phyloP scores from a whole-genome alignment of 2,888 invertebrate species.

The Eristalinus aeneus region DNA sequence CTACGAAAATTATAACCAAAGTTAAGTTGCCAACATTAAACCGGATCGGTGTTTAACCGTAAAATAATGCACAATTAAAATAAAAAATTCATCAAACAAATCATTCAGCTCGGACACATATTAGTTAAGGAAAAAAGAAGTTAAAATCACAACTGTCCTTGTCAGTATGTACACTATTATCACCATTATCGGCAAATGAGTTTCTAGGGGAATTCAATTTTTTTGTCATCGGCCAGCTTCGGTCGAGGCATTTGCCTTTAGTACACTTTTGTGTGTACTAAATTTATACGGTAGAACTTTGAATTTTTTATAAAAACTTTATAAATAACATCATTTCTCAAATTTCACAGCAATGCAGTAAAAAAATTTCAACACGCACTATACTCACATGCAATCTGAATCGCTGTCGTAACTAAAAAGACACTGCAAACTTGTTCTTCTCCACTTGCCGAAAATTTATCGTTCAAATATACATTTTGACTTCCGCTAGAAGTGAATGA shows the following conservation, averaged over 20 bases:
- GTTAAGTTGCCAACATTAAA: conserved; percentile 1
- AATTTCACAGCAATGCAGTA: conserved; percentile 38
- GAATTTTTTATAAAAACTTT: conserved; percentile 28
- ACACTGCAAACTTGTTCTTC: conserved; percentile 74
- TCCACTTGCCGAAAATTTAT: conserved; percentile 71
- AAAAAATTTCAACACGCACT: conserved; percentile 67
- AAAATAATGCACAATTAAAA: conserved; percentile 15
- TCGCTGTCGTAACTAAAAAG: conserved; percentile 91
- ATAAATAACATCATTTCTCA: conserved; percentile 32
- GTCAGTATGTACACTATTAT: conserved; percentile 61
- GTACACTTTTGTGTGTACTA: not conserved
- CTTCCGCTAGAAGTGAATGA: conserved; percentile 51
- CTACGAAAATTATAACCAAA: conserved; percentile 13
- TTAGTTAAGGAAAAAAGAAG: conserved; percentile 1
- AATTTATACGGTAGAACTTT: not conserved
- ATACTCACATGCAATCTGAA: conserved; percentile 94
- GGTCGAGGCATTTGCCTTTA: not conserved
- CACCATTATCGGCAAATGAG: conserved; percentile 54
- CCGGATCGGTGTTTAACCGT: not conserved
- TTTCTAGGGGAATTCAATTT: not conserved
- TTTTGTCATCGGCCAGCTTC: conserved; percentile 9
- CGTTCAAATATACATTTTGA: conserved; percentile 49
- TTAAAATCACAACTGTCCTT: conserved; percentile 34
- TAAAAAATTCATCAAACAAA: conserved; percentile 14
- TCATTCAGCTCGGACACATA: conserved; percentile 22